A percentile compares a stretch with the other conserved stretches of the same genome.
phyloP scores from a whole-genome alignment of 2,888 invertebrate species.

The Lepeophtheirus nordmannii region DNA sequence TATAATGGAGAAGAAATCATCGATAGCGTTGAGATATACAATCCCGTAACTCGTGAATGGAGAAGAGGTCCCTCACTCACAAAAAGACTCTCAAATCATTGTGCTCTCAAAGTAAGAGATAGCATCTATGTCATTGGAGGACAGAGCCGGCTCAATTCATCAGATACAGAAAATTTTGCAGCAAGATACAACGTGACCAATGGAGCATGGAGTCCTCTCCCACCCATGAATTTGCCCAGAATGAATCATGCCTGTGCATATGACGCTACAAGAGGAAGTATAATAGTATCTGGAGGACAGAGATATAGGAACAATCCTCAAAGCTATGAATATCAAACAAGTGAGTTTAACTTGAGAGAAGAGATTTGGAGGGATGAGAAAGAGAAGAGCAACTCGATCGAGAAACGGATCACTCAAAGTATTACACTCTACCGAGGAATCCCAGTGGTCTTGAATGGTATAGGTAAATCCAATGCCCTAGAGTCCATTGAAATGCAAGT shows the following conservation, averaged over 20 bases:
- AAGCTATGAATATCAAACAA: neutral
- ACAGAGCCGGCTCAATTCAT: neutral
- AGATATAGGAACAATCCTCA: neutral
- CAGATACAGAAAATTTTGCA: too few species aligned
- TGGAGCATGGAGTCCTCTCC: neutral
- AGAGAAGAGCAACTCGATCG: too few species aligned
- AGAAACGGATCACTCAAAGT: too few species aligned
- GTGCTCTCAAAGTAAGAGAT: conserved; percentile 2
- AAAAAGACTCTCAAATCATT: neutral
- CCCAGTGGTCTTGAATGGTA: neutral
- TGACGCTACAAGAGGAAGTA: neutral
- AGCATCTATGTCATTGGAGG: conserved; percentile 1
- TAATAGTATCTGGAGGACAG: neutral
- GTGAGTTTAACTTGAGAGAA: neutral
- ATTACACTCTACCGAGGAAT: too few species aligned
- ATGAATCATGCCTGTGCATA: neutral
- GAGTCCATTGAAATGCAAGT: neutral
- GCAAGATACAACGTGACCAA: neutral
- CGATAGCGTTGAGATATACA: neutral
- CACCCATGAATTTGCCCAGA: neutral
- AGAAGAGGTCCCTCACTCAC: neutral
- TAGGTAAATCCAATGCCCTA: neutral
- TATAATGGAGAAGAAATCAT: neutral
- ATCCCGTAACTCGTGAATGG: neutral
- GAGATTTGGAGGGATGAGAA: neutral